Base-by-base conservation (phyloP, 2,888 invertebrate genomes). In the Germaria angustata region DNA sequence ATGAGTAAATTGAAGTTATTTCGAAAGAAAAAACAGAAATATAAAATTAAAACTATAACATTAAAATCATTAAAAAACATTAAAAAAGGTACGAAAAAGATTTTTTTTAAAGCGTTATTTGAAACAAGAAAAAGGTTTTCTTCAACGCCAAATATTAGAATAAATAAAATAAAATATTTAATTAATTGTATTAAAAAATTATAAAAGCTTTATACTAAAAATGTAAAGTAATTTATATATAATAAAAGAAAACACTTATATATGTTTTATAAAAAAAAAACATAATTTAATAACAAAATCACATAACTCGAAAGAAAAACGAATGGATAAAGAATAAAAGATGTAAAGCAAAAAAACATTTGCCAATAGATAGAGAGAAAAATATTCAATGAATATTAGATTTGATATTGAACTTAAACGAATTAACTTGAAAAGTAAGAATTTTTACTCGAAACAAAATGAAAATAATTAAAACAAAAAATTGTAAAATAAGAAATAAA, bases 391-490 rank as follows among this genome's bases (percentile, higher is more conserved):
- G 69, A 77, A 77, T 77, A 69, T 69, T 61, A 69, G 17, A 77
- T 53, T 68, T 68, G 68, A 77, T 69, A 69, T 51, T 73, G 39
- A 44, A 73, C 15, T 68, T 36, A 73, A 68, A 68, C 22, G 22
- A 72, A 77, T 39, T 49, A 49, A 34, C 53, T 63, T 46, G 22
- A 46, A 71, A 51, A 46, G 13, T 46, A 44, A 66, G 34, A 11
- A 53, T 41, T 49, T 24, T 57, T 22, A 69, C 36, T 9, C 49
- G 6, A 32, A 84, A 83, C 81, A 80, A 81, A 73, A 72, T 84
- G 81, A 72, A 79, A 86, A 84, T 84, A 83, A 84, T 85, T 61
- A 87, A 87, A 39, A 34, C 11, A 55, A 84, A 86, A 87, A 84
- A 82, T 66, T 82, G 82, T 82, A 79, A 51, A 71, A 69, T 75